These are phyloP conservation scores for Rhimphoctona megacephalus DNA, from an alignment of 2,888 invertebrate species.

Conservation along the genomic window DNA sequence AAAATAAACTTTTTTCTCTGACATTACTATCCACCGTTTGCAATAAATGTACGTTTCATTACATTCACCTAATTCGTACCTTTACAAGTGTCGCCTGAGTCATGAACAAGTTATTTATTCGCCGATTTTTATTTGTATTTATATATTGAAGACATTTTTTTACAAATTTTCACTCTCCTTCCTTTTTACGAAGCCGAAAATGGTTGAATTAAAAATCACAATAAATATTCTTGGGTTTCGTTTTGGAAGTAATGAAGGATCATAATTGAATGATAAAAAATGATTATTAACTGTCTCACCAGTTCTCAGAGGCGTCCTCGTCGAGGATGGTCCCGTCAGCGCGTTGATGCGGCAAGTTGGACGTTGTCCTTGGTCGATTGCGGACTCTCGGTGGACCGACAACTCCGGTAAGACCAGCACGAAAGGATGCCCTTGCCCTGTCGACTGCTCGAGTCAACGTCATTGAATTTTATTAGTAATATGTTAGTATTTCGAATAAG, in stretches of 20 bases:
- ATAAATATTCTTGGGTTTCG: neutral
- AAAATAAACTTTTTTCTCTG: slow-evolving; percentile 18
- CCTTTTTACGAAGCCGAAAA: neutral
- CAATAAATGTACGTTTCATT: neutral
- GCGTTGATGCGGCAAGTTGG: slow-evolving; percentile 87
- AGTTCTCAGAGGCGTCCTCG: slow-evolving; percentile 86
- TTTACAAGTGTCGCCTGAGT: neutral
- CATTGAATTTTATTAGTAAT: slow-evolving; percentile 75
- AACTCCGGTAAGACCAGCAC: slow-evolving; percentile 83
- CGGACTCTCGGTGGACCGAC: slow-evolving; percentile 82
- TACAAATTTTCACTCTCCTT: neutral
- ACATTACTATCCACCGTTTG: neutral
- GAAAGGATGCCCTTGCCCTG: slow-evolving; percentile 89
- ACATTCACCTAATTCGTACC: neutral
- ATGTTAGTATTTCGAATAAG: slow-evolving; percentile 56
- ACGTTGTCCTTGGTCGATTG: slow-evolving; percentile 85
- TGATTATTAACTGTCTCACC: slow-evolving; percentile 75
- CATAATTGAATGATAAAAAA: neutral
- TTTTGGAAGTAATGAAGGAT: neutral
- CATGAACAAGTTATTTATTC: neutral
- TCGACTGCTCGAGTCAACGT: slow-evolving; percentile 84
- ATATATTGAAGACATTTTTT: neutral
- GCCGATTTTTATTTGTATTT: neutral
- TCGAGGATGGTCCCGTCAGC: slow-evolving; percentile 88
- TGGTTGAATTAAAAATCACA: neutral